These are phyloP conservation scores for Trematocara marginatum DNA, from an alignment of 2,113 vertebrate species.

Conservation along the genomic window DNA sequence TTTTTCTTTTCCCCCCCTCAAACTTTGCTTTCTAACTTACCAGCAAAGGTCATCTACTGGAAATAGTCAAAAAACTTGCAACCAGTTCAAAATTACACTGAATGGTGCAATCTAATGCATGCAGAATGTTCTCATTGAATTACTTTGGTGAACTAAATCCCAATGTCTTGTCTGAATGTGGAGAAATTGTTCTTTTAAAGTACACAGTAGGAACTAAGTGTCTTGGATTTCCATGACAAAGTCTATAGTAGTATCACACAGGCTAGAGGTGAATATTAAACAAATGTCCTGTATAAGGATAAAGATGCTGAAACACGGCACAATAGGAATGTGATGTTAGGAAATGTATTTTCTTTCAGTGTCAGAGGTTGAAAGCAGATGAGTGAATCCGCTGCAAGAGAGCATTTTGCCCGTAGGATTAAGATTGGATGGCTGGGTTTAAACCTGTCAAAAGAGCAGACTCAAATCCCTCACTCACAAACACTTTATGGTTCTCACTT, in stretches of 20 bases:
- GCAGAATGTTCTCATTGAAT: background rate
- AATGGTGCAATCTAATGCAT: background rate
- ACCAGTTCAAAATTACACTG: background rate
- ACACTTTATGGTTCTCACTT: constrained; percentile 67
- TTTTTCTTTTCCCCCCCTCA: rapidly evolving
- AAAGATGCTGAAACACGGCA: constrained; percentile 32
- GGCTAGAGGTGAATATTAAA: background rate
- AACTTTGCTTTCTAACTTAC: background rate
- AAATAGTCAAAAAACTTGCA: background rate
- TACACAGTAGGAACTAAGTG: background rate
- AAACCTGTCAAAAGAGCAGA: constrained; percentile 71
- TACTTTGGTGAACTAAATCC: background rate
- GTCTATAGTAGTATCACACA: background rate
- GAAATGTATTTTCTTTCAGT: constrained; percentile 58
- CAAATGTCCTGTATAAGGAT: background rate
- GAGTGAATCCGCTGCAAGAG: constrained; percentile 70
- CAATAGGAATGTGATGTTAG: constrained; percentile 39
- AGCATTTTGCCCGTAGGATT: constrained; percentile 71
- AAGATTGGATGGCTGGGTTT: constrained; percentile 72
- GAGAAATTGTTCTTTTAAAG: background rate
- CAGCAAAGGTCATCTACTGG: background rate
- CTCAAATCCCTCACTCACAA: constrained; percentile 72
- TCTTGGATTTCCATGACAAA: background rate
- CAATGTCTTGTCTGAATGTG: background rate
- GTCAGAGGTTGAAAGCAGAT: constrained; percentile 70